Evolutionary conservation across 2,888 invertebrate genomes (phyloP).

Genomic region (Lobophora halterata): DNA sequence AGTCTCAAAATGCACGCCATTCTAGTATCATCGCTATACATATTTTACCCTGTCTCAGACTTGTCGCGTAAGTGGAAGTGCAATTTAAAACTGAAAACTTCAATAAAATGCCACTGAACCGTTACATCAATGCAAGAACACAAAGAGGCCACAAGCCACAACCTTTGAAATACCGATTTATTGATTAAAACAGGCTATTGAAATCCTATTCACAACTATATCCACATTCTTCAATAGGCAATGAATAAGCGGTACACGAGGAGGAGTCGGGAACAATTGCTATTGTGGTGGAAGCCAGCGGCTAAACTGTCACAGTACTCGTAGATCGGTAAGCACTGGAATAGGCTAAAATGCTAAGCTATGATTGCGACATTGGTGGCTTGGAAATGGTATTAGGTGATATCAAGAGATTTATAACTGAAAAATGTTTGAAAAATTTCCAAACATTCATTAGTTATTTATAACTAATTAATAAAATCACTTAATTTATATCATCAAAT

Average conservation of each 20-base stretch:
- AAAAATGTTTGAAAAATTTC: background rate
- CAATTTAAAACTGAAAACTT: no score
- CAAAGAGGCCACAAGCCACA: slow-evolving; percentile 7
- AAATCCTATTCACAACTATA: slow-evolving; percentile 25
- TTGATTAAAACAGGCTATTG: slow-evolving; percentile 23
- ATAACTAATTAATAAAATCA: no score
- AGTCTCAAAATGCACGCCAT: no score
- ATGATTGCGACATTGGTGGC: slow-evolving; percentile 14
- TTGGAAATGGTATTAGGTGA: slow-evolving; percentile 1
- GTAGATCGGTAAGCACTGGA: slow-evolving; percentile 1
- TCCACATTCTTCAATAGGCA: slow-evolving; percentile 33
- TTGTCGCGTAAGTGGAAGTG: no score
- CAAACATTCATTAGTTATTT: slow-evolving; percentile 1
- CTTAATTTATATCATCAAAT: no score
- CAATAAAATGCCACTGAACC: no score
- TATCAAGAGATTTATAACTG: no score
- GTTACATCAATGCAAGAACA: no score
- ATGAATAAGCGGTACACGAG: slow-evolving; percentile 53
- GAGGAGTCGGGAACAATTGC: slow-evolving; percentile 65
- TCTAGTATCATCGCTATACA: no score
- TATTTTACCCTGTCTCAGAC: no score
- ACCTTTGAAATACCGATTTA: slow-evolving; percentile 18
- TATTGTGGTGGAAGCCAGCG: slow-evolving; percentile 68
- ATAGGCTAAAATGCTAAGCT: slow-evolving; percentile 4
- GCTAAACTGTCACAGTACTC: slow-evolving; percentile 56